These are phyloP conservation scores for Conops quadrifasciatus DNA, from an alignment of 2,888 invertebrate species.

Conservation along the genomic window DNA sequence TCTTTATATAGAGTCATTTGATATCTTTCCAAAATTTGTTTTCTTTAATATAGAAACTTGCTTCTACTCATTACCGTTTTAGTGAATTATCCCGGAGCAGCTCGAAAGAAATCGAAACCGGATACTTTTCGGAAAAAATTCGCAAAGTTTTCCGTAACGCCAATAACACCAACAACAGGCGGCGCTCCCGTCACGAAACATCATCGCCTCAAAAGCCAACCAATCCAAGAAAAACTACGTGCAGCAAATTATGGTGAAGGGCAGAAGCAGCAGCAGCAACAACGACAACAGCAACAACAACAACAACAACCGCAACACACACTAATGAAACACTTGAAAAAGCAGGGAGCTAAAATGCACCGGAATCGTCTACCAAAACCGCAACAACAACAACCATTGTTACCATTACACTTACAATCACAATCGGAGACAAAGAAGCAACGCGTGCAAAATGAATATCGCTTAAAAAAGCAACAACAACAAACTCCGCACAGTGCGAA, in stretches of 20 bases:
- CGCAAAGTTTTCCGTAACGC: slow-evolving; percentile 36
- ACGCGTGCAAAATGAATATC: slow-evolving; percentile 38
- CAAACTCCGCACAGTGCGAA: slow-evolving; percentile 45
- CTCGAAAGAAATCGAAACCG: slow-evolving; percentile 41
- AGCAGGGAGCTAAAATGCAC: slow-evolving; percentile 8
- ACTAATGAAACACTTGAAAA: slow-evolving; percentile 34
- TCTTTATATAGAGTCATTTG: no score
- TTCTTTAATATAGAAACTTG: no score
- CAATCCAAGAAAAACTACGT: slow-evolving; percentile 35
- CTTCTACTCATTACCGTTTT: no score
- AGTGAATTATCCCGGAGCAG: no score
- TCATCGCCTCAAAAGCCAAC: slow-evolving; percentile 49
- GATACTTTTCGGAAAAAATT: slow-evolving; percentile 33
- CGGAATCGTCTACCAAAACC: slow-evolving; percentile 37
- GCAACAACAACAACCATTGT: slow-evolving; percentile 39
- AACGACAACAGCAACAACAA: slow-evolving; percentile 34
- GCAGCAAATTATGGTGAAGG: neutral
- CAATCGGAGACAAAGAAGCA: slow-evolving; percentile 38
- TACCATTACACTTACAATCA: slow-evolving; percentile 31
- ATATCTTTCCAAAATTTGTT: no score
- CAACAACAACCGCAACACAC: slow-evolving; percentile 40
- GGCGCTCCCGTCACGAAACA: slow-evolving; percentile 43
- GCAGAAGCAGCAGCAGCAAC: slow-evolving; percentile 31
- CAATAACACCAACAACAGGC: slow-evolving; percentile 51
- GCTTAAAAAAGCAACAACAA: slow-evolving; percentile 40